phyloP scores from a whole-genome alignment of 1,140 invertebrate species.

The Sitophilus oryzae region DNA sequence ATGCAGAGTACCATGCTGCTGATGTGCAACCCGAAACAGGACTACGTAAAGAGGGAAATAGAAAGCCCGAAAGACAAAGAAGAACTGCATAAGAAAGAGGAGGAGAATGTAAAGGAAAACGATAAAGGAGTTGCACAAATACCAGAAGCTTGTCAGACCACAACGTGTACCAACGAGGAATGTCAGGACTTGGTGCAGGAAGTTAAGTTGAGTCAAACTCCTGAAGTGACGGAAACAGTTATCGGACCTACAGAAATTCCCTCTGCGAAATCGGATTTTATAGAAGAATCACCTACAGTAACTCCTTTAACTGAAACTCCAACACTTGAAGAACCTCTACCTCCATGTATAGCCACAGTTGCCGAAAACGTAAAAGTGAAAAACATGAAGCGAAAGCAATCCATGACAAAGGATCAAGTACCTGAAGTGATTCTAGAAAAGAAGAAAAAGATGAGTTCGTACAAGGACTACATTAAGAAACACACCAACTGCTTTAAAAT shows the following conservation, averaged over 20 bases:
- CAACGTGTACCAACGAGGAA: neutral
- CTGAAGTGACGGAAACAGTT: neutral
- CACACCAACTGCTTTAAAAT: constrained; percentile 40
- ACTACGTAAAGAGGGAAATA: constrained; percentile 40
- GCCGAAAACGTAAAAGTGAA: constrained; percentile 44
- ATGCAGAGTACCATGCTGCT: constrained; percentile 44
- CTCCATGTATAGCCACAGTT: constrained; percentile 38
- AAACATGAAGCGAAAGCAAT: constrained; percentile 42
- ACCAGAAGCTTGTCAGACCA: neutral
- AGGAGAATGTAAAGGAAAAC: constrained; percentile 12
- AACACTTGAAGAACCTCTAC: constrained; percentile 27
- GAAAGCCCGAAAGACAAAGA: constrained; percentile 43
- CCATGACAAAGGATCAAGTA: constrained; percentile 30
- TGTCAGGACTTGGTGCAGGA: neutral
- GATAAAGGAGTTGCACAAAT: constrained; percentile 12
- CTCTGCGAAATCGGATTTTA: neutral
- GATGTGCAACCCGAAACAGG: constrained; percentile 40
- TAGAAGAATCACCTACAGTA: neutral
- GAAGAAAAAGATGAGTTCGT: constrained; percentile 39
- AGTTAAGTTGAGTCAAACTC: neutral
- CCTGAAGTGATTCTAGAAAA: constrained; percentile 25
- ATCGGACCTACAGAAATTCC: neutral
- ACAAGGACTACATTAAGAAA: constrained; percentile 46
- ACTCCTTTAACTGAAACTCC: neutral
- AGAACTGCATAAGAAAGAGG: constrained; percentile 17